phyloP scores from a whole-genome alignment of 2,888 invertebrate genomes.

The Cosmorhoe ocellata region DNA sequence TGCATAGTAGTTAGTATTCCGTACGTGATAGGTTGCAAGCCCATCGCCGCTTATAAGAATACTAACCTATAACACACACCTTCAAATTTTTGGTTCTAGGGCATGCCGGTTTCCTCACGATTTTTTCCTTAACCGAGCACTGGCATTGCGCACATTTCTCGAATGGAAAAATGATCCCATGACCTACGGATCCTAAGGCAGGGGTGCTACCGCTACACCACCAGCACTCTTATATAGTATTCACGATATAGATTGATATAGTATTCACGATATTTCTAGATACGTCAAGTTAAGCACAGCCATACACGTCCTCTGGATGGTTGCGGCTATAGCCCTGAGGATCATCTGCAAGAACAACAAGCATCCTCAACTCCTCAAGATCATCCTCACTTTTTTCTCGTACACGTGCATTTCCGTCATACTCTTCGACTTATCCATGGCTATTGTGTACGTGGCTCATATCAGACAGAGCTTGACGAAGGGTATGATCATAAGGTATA shows the following conservation, averaged over 20 bases:
- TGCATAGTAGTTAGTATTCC: too few species aligned
- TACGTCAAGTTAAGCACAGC: conserved; percentile 51
- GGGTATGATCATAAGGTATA: conserved; percentile 50
- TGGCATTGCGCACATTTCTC: too few species aligned
- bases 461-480: conserved; percentile 66
- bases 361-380: conserved; percentile 37
- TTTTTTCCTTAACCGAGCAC: too few species aligned
- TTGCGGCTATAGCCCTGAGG: conserved; percentile 42
- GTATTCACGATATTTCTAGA: conserved; percentile 44
- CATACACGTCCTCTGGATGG: conserved; percentile 55
- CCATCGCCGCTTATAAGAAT: too few species aligned
- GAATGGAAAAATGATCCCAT: too few species aligned
- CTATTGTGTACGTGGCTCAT: conserved; percentile 60
- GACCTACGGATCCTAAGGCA: too few species aligned
- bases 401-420: conserved; percentile 43
- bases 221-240: too few species aligned
- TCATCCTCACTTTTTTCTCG: conserved; percentile 43
- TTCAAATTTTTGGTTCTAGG: too few species aligned
- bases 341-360: conserved; percentile 33
- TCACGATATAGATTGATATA: background rate
- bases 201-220: too few species aligned
- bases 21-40: too few species aligned
- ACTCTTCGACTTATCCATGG: conserved; percentile 65
- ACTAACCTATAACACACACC: too few species aligned
- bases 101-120: too few species aligned